Evolutionary conservation across 1,140 invertebrate species (phyloP).

Genomic region (Neodiprion lecontei): DNA sequence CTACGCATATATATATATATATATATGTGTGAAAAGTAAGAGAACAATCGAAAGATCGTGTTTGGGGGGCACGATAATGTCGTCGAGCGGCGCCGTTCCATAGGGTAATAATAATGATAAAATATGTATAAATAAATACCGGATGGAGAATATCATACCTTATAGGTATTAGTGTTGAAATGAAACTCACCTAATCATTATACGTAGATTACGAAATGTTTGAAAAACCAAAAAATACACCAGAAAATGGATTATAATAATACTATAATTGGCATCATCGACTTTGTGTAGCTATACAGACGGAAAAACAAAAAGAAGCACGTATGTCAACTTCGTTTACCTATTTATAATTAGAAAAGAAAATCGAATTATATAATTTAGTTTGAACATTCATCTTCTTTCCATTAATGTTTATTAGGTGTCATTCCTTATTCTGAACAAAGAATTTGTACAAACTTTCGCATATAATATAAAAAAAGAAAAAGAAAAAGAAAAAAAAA

Average conservation of each 20-base stretch:
- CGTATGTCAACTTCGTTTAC: too few relatives aligned
- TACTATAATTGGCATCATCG: not conserved
- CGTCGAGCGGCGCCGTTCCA: too few relatives aligned
- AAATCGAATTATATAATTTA: not conserved
- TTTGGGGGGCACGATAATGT: not conserved
- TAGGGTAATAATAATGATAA: too few relatives aligned
- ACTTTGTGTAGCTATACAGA: not conserved
- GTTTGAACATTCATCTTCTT: not conserved
- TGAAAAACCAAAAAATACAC: too few relatives aligned
- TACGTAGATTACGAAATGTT: too few relatives aligned
- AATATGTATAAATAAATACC: too few relatives aligned
- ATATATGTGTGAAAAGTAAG: not conserved
- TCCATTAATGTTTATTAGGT: not conserved
- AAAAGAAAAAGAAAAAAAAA: slow-evolving; percentile 24
- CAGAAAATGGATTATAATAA: not conserved
- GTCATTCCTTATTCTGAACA: slow-evolving; percentile 5
- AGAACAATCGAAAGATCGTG: not conserved
- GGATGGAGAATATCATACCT: too few relatives aligned
- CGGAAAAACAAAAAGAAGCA: not conserved
- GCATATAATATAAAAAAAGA: not conserved
- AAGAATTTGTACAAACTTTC: slow-evolving; percentile 5
- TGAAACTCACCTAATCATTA: too few relatives aligned
- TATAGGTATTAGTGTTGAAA: too few relatives aligned
- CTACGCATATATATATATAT: not conserved
- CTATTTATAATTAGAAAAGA: not conserved